These are phyloP conservation scores for Vulpes vulpes DNA, from an alignment of 2,113 vertebrate genomes.

Conservation along the genomic window DNA sequence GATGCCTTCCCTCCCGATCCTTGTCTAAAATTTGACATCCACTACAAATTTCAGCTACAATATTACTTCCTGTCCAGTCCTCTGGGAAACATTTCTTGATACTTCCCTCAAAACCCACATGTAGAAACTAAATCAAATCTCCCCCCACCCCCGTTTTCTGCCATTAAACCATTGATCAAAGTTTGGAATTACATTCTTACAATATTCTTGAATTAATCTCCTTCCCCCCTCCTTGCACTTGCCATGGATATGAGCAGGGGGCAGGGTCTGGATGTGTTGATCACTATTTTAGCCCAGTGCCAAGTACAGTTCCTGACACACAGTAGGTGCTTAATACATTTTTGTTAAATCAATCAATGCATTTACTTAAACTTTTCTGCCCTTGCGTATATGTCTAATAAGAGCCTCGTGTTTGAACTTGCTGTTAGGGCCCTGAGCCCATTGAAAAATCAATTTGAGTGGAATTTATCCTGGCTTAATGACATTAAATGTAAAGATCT, in stretches of 20 bases:
- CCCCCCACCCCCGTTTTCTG: not conserved
- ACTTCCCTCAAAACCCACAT: not conserved
- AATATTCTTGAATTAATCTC: not conserved
- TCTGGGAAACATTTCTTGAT: not conserved
- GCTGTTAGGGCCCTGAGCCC: not conserved
- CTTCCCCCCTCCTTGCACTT: accelerated
- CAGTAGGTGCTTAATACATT: not conserved
- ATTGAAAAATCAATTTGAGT: constrained; percentile 16
- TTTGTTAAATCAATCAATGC: not conserved
- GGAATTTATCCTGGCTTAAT: constrained; percentile 13
- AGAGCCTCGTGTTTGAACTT: not conserved
- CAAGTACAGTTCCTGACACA: not conserved
- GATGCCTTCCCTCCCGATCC: not conserved
- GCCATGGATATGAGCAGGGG: not conserved
- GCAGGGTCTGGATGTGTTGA: not conserved
- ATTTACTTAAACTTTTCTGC: not conserved
- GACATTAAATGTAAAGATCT: constrained; percentile 20
- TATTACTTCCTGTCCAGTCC: not conserved
- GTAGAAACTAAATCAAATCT: not conserved
- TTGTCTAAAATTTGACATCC: not conserved
- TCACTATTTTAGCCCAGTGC: not conserved
- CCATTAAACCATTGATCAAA: not conserved
- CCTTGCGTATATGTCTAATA: not conserved
- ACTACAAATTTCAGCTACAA: not conserved
- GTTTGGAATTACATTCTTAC: not conserved